Conservation (phyloP, 2,797 vertebrate genomes). For the Artibeus lituratus region DNA sequence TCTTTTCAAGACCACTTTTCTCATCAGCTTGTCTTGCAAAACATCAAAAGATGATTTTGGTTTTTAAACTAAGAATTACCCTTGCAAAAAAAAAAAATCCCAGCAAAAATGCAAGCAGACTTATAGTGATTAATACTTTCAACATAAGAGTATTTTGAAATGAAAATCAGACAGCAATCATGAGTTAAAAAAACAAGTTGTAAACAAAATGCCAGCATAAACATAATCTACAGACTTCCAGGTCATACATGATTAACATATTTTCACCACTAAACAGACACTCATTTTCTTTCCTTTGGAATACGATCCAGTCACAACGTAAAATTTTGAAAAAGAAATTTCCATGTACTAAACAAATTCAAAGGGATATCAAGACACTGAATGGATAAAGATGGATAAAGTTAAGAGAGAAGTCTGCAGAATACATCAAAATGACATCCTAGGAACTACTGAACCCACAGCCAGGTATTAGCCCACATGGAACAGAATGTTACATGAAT, state of each 20-base stretch:
- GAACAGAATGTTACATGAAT: not conserved
- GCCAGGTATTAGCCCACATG: not conserved
- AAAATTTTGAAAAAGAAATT: slow-evolving; percentile 22
- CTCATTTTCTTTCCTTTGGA: slow-evolving; percentile 17
- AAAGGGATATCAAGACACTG: slow-evolving; percentile 27
- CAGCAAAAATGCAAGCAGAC: not conserved
- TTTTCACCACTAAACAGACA: slow-evolving; percentile 2
- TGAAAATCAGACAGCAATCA: not conserved
- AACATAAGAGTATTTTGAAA: slow-evolving; percentile 41
- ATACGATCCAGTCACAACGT: slow-evolving; percentile 1
- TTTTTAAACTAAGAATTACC: slow-evolving; percentile 32
- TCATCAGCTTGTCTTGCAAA: not conserved
- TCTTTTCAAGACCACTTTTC: slow-evolving; percentile 17
- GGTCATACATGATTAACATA: not conserved
- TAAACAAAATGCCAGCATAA: slow-evolving; percentile 6
- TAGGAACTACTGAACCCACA: slow-evolving; percentile 3
- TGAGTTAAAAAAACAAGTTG: not conserved
- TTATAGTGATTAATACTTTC: slow-evolving; percentile 19
- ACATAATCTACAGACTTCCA: not conserved
- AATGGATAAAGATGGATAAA: not conserved
- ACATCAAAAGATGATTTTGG: not conserved
- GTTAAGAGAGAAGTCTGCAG: not conserved
- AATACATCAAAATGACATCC: slow-evolving; percentile 17
- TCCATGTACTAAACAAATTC: slow-evolving; percentile 19
- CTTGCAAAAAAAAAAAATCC: not conserved